Base-by-base conservation (phyloP, 2,797 vertebrate species). In the Antrozous pallidus region DNA sequence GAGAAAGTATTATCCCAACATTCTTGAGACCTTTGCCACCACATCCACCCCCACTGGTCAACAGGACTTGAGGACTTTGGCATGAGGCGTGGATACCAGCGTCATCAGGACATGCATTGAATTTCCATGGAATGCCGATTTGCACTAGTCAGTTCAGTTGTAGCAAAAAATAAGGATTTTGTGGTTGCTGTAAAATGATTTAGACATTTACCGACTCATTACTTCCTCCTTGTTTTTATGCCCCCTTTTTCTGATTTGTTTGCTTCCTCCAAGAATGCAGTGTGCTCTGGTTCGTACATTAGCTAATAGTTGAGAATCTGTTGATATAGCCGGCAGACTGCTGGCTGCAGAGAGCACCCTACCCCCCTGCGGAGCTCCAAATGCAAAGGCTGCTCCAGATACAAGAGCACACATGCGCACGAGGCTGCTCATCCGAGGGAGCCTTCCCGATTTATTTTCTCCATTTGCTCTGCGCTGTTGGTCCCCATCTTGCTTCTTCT, bases 371-470 rank as follows among this genome's bases (percentile, higher is more conserved):
- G 96, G 95, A 97, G 93, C 94, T 97, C 97, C 97, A 98, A 94
- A 95, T 95, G 97, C 95, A 97, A 96, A 74, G 74, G 92, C 96
- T 97, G 47, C 96, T 97, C 92, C 91, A 98, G 97, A 97, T 96
- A 96, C 94, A 93, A 97, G 96, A 96, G 91, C 31, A 0, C 88
- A 95, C 94, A 97, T 93, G 88, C 96, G 93, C 95, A 87, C 94
- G 97, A 97, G 97, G 92, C 86, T 0, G 70, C 87, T 91, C 93
- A 88, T 95, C 97, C 94, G 69, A 86, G 96, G 95, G 94, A 97
- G 95, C 93, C 97, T 97, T 97, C 97, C 95, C 92, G 90, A 86
- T 96, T 95, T 97, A 80, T 96, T 97, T 96, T 93, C 96, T 97
- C 94, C 85, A 78, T 94, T 97, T 96, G 90, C 91, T 96, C 94